Conservation (phyloP, 2,113 vertebrate genomes). For the Accipiter cooperii region DNA sequence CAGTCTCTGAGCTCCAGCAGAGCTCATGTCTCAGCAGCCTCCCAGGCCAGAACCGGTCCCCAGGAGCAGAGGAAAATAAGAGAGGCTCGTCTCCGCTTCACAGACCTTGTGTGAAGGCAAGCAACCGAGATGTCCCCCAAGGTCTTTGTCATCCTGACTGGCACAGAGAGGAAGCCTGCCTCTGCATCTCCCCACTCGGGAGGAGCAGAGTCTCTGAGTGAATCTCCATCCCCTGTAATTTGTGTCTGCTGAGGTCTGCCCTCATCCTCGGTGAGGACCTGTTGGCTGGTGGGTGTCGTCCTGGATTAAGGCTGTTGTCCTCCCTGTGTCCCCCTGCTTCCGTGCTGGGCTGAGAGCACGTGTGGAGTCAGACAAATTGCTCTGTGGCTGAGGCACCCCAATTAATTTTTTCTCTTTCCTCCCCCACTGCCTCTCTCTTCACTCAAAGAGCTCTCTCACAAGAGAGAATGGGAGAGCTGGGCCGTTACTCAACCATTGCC, state of each 20-base stretch:
- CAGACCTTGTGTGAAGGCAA: not conserved
- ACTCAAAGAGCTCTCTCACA: not conserved
- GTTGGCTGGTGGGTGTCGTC: not conserved
- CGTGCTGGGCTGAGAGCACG: not conserved
- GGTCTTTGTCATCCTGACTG: not conserved
- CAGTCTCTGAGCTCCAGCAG: not conserved
- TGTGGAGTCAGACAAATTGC: not conserved
- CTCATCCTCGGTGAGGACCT: not conserved
- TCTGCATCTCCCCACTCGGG: not conserved
- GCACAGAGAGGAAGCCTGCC: not conserved
- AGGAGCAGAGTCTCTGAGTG: not conserved
- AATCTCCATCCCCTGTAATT: not conserved
- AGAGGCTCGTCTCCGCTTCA: not conserved
- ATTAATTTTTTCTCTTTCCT: not conserved
- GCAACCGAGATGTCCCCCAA: not conserved
- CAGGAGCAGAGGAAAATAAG: not conserved
- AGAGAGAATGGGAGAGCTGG: not conserved
- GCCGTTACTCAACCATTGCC: not conserved
- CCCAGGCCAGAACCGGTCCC: not conserved
- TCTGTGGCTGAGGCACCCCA: not conserved
- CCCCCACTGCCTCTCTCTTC: not conserved
- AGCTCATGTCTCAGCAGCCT: not conserved
- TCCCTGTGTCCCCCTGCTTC: not conserved
- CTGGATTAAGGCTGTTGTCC: not conserved
- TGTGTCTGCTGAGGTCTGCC: not conserved